Evolutionary conservation across 2,113 vertebrate species (phyloP).

Genomic region (Prietella phreatophila): DNA sequence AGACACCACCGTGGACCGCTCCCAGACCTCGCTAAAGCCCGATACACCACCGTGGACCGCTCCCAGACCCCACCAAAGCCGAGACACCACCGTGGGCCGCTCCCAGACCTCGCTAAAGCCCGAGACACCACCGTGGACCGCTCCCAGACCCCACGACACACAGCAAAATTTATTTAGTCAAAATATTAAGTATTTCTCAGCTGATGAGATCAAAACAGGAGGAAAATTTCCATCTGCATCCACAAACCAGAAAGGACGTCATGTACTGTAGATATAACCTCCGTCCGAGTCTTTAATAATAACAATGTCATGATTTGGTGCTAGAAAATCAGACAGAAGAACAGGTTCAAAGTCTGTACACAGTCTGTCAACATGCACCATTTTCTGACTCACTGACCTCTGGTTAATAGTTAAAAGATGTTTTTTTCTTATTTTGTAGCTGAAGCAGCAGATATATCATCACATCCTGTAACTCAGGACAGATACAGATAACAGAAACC

Average conservation of each 20-base stretch:
- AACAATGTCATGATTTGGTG: not conserved
- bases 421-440: not conserved
- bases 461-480: not conserved
- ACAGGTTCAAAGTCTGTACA: not conserved
- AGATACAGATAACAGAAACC: not conserved
- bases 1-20: no score
- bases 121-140: no score
- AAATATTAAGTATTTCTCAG: not conserved
- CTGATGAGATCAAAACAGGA: not conserved
- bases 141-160: not conserved
- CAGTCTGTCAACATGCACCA: not conserved
- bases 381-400: not conserved
- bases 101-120: no score
- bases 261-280: not conserved
- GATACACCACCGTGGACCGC: no score
- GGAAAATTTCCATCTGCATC: not conserved
- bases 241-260: not conserved
- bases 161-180: not conserved
- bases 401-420: not conserved
- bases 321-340: not conserved
- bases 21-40: no score
- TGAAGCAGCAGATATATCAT: not conserved
- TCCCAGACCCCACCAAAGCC: no score
- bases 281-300: not conserved
- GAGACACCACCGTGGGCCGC: no score